phyloP scores from a whole-genome alignment of 2,888 invertebrate species.

The Ommatoiulus sabulosus region DNA sequence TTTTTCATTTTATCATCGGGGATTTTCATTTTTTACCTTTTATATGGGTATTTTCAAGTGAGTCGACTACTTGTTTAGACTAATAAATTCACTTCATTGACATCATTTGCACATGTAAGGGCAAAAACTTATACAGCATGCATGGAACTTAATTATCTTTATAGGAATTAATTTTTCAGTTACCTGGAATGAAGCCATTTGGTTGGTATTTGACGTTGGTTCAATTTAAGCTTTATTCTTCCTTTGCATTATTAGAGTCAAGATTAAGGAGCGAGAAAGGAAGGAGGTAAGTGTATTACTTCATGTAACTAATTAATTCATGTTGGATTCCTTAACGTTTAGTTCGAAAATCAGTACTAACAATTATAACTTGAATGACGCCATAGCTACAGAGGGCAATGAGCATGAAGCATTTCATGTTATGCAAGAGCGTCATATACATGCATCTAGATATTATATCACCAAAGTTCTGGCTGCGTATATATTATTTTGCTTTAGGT shows the following conservation, averaged over 20 bases:
- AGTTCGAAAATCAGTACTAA: too few relatives aligned
- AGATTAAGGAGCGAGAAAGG: slow-evolving; percentile 73
- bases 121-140: too few relatives aligned
- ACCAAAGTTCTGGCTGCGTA: too few relatives aligned
- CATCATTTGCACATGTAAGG: too few relatives aligned
- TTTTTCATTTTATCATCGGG: slow-evolving; percentile 82
- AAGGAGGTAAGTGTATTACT: slow-evolving; percentile 66
- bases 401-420: too few relatives aligned
- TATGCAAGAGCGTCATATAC: too few relatives aligned
- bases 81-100: neutral
- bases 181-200: slow-evolving; percentile 88
- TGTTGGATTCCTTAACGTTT: too few relatives aligned
- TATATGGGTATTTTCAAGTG: slow-evolving; percentile 89
- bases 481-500: too few relatives aligned
- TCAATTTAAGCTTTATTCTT: slow-evolving; percentile 88
- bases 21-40: slow-evolving; percentile 87
- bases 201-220: slow-evolving; percentile 93
- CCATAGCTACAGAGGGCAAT: too few relatives aligned
- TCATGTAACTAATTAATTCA: too few relatives aligned
- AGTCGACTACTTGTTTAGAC: slow-evolving; percentile 56
- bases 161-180: slow-evolving; percentile 88
- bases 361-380: too few relatives aligned
- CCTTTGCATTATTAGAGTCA: slow-evolving; percentile 83
- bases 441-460: too few relatives aligned
- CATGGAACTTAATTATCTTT: neutral